A percentile compares a stretch with the other conserved stretches of the same genome.
Evolutionary conservation across 2,888 invertebrate genomes (phyloP).

Genomic region (Nephrotoma flavescens): DNA sequence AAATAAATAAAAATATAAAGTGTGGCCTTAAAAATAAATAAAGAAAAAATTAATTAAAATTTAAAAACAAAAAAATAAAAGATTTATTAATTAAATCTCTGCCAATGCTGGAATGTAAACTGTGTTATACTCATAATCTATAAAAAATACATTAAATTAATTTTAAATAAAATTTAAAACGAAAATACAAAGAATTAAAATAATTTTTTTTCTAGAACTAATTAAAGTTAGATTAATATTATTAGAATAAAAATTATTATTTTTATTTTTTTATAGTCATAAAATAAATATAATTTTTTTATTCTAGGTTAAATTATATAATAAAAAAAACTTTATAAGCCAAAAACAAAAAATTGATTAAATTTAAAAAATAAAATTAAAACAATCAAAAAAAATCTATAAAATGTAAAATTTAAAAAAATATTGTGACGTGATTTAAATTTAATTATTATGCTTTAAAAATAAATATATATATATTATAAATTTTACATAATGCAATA

Average conservation of each 20-base stretch:
- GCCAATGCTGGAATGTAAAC: conserved; percentile 6
- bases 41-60: not conserved
- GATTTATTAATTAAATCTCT: conserved; percentile 2
- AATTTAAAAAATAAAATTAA: not conserved
- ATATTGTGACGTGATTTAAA: not conserved
- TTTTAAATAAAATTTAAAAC: not conserved
- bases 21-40: not conserved
- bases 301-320: not conserved
- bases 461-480: not conserved
- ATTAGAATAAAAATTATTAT: not conserved
- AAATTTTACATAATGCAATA: not conserved
- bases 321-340: not conserved
- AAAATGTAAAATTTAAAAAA: not conserved
- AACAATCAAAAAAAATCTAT: not conserved
- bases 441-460: not conserved
- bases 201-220: not conserved
- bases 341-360: not conserved
- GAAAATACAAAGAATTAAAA: not conserved
- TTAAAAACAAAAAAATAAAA: not conserved
- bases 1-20: not conserved
- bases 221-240: not conserved
- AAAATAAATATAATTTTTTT: not conserved
- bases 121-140: conserved; percentile 2
- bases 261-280: not conserved
- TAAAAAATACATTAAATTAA: not conserved